A percentile compares a stretch with the other conserved stretches of the same genome.
Evolutionary conservation across 2,888 invertebrate genomes (phyloP).

Genomic region (Clunio marinus): DNA sequence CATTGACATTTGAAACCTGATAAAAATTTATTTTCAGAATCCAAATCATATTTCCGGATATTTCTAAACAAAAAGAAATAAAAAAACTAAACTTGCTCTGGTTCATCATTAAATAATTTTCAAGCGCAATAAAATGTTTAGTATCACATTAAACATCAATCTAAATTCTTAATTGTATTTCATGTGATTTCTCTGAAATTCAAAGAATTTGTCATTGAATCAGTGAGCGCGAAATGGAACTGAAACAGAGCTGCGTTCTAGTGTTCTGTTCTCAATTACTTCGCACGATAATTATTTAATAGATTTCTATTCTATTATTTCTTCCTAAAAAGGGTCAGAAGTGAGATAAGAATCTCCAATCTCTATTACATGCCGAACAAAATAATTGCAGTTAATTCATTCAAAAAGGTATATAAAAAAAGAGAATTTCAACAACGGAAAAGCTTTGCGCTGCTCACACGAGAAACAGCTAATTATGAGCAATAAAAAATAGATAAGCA

Average conservation of each 20-base stretch:
- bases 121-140: too few species aligned
- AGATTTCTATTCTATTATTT: neutral
- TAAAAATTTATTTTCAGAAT: too few species aligned
- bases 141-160: too few species aligned
- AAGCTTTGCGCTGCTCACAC: conserved; percentile 4
- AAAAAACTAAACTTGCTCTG: too few species aligned
- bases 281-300: neutral
- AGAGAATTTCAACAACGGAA: neutral
- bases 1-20: too few species aligned
- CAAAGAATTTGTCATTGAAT: neutral
- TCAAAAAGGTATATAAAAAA: neutral
- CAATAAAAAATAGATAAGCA: conserved; percentile 37
- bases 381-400: conserved; percentile 13
- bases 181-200: neutral
- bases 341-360: neutral
- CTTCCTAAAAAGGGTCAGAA: neutral
- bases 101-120: too few species aligned
- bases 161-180: conserved; percentile 10
- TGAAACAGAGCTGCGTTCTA: too few species aligned
- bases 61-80: too few species aligned
- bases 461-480: conserved; percentile 37
- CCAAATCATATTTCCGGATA: too few species aligned
- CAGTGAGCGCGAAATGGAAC: neutral
- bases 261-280: too few species aligned
- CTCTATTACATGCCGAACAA: conserved; percentile 12